phyloP scores from a whole-genome alignment of 2,888 invertebrate species.

The Mechanitis messenoides region DNA sequence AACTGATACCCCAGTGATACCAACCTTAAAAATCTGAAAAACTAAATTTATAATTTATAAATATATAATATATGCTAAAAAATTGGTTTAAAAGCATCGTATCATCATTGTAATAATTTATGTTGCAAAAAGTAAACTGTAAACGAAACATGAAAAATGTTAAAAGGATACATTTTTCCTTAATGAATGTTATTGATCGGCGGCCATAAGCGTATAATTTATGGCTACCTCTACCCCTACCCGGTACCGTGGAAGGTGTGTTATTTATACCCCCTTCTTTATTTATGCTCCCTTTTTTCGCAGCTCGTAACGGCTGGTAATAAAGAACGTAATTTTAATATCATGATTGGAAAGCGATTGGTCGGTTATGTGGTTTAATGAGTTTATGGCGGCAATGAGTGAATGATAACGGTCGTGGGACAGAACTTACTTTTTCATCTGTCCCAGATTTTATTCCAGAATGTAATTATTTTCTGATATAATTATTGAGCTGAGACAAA shows the following conservation, averaged over 20 bases:
- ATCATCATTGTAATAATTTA: constrained; percentile 31
- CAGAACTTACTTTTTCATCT: constrained; percentile 25
- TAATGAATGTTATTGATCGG: constrained; percentile 74
- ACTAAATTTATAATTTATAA: constrained; percentile 5
- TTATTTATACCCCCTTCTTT: constrained; percentile 75
- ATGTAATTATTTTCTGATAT: not conserved
- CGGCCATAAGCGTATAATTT: constrained; percentile 70
- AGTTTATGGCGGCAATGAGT: constrained; percentile 67
- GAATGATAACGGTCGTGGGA: constrained; percentile 62
- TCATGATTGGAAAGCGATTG: constrained; percentile 76
- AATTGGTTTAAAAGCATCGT: constrained; percentile 18
- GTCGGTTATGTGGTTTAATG: constrained; percentile 73
- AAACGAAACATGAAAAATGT: constrained; percentile 50
- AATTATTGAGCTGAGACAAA: too few species aligned
- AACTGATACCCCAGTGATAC: too few species aligned
- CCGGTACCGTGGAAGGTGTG: constrained; percentile 67
- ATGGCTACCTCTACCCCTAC: constrained; percentile 50
- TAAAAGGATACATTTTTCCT: constrained; percentile 63
- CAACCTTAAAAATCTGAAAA: not conserved
- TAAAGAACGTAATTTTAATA: constrained; percentile 76
- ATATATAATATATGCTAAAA: constrained; percentile 12
- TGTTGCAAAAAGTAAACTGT: constrained; percentile 36
- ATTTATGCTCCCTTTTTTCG: constrained; percentile 76
- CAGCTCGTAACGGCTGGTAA: constrained; percentile 73
- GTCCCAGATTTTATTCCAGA: constrained; percentile 15